Conservation (phyloP, 2,888 invertebrate genomes). For the Leptinotarsa juncta region DNA sequence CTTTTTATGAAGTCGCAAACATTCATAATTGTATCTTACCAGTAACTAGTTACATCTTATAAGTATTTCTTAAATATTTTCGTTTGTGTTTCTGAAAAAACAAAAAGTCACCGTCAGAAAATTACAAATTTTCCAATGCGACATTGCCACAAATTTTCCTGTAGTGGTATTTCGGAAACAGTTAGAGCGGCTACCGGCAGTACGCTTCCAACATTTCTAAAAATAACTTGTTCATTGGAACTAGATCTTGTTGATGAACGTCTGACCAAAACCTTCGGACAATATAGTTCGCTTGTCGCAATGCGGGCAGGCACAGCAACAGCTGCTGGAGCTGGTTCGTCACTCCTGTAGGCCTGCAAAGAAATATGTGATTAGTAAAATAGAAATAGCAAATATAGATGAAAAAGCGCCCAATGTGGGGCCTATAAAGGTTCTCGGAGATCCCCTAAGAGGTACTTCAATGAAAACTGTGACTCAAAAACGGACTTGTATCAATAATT, state of each 20-base stretch:
- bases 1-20: neutral
- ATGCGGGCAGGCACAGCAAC: constrained; percentile 86
- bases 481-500: too few species aligned
- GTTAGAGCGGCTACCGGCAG: constrained; percentile 68
- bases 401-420: neutral
- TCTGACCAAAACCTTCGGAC: constrained; percentile 91
- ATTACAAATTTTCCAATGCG: neutral
- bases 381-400: neutral
- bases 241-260: constrained; percentile 88
- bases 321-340: constrained; percentile 85
- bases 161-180: constrained; percentile 31
- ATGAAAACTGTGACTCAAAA: too few species aligned
- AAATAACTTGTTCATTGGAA: constrained; percentile 96
- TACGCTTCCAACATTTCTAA: constrained; percentile 94
- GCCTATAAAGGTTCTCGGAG: neutral
- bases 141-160: constrained; percentile 43
- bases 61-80: neutral
- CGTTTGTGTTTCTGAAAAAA: neutral
- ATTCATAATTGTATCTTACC: constrained; percentile 3
- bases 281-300: constrained; percentile 90
- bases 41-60: neutral
- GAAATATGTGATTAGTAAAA: neutral
- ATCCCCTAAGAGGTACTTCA: too few species aligned
- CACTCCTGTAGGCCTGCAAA: constrained; percentile 76
- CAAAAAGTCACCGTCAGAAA: neutral